phyloP scores from a whole-genome alignment of 2,888 invertebrate genomes.

The Thera obeliscata region DNA sequence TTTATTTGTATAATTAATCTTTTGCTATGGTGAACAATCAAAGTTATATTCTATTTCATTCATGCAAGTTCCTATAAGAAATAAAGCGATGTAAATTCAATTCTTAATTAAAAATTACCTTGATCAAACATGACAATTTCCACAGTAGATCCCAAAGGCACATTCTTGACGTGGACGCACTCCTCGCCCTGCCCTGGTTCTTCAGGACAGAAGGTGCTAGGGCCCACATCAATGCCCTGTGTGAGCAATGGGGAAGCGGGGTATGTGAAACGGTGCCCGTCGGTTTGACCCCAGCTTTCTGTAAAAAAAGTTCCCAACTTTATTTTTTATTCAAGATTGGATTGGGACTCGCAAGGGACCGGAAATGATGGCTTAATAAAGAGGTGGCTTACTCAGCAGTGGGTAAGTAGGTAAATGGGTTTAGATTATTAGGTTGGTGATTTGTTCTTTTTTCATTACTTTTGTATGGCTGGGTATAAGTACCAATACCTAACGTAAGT shows the following conservation, averaged over 20 bases:
- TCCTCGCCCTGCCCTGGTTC: constrained; percentile 77
- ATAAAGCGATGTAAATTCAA: too few species aligned
- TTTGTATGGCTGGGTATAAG: too few species aligned
- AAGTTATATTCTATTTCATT: too few species aligned
- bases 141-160: constrained; percentile 88
- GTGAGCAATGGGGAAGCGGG: constrained; percentile 92
- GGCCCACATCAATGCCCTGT: constrained; percentile 86
- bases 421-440: too few species aligned
- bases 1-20: too few species aligned
- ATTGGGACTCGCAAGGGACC: neutral
- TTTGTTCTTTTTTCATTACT: too few species aligned
- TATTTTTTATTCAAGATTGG: neutral
- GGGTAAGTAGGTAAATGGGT: neutral
- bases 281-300: constrained; percentile 85
- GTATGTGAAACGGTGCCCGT: constrained; percentile 90
- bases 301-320: constrained; percentile 26
- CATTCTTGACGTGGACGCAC: constrained; percentile 89
- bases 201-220: constrained; percentile 79
- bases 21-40: too few species aligned
- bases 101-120: constrained; percentile 75
- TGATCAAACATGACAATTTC: constrained; percentile 90
- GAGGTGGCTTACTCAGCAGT: neutral
- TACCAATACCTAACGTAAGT: too few species aligned
- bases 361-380: neutral
- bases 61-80: too few species aligned